Base-by-base conservation (phyloP, 2,888 invertebrate species). In the Zele albiditarsus region DNA sequence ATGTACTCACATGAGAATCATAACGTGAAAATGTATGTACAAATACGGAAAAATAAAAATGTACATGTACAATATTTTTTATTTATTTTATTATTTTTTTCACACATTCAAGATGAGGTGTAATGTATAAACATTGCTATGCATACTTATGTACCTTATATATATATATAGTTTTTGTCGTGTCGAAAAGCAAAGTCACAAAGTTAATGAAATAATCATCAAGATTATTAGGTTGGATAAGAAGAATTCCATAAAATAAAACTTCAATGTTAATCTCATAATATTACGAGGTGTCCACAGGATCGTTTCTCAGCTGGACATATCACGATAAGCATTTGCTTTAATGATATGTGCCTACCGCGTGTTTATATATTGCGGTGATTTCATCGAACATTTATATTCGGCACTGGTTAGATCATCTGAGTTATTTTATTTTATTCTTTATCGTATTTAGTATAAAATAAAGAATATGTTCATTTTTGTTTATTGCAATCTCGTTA, bases 281-380 rank as follows among this genome's bases (percentile, higher is more conserved):
- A 73, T 71, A 72, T 66, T 75, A 72, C 66, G 75, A 74, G 66
- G 65, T 70, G 58, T 49, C 27, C 62, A 46, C 23, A 23, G 33
- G 69, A 67, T 62, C 66, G 42, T 60, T 65, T 71, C 65, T 71
- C 79, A 77, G 77, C 78, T 78, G 78, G 79, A 77, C 75, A 75
- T 71, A 75, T 74, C 79, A 63, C 71, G 73, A 27, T 27, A 16
- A 46, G 42, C 33, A 33, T 67, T 63, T 68, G 69, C 71, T 74
- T 78, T 73, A 77, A 65, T 46, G 38, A 38, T 38, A 12, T 38
- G 38, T 38, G 38, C 38, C 38, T 38, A 38, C 38, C 38, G 12
- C 71, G 67, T 78, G 76, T 75, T 53, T 53, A 20, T 53, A 53
- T 53, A 38, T 38, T 38, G 38, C 8, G 38, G 12, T 38, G n/a